Base-by-base conservation (phyloP, 37 sponge, comb jelly and placozoan genomes). In the Halichondria panicea region DNA sequence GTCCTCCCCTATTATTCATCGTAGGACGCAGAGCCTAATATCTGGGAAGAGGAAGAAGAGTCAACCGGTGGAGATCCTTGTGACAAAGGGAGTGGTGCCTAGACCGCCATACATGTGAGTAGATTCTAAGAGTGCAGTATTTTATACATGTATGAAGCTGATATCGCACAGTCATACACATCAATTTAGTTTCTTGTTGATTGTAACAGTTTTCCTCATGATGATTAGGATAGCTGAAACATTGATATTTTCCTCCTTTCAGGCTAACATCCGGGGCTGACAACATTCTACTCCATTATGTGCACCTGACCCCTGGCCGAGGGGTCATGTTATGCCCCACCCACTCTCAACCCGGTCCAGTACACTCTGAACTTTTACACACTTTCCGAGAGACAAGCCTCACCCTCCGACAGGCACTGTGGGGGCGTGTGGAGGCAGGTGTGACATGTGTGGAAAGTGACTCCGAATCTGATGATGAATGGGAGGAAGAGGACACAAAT, bases 241-340 rank as follows among this genome's bases (percentile, higher is more conserved):
- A 50, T 56, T n/a, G 8, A 19, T 36, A 4, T 58, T 11, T 21
- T n/a, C 12, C 25, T 62, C 35, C 34, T 21, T 28, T 22, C 61
- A 88, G 88, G 81, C 56, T 88, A 24, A 88, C 82, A 15, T 33
- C 88, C 27, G 88, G 88, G 4, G 24, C 44, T 36, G 82, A 81
- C 18, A 82, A 81, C 40, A 41, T 77, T 12, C 62, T 88, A 50
- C 31, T 88, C 7, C 81, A 88, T 34, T 88, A 81, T 32, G 58
- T 88, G 37, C 31, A 37, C 61, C 32, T 88, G 35, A 59, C 71
- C 33, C 44, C 55, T 42, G 88, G 72, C 18, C 32, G 65, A 21
- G 88, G 88, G 39, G 72, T 76, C 46, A 50, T 81, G 59, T 24
- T 88, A 1, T 69, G 82, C 71, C 88, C 88, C 59, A 66, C 72